Base-by-base conservation (phyloP, 2,113 vertebrate species). In the Seriola dumerili region DNA sequence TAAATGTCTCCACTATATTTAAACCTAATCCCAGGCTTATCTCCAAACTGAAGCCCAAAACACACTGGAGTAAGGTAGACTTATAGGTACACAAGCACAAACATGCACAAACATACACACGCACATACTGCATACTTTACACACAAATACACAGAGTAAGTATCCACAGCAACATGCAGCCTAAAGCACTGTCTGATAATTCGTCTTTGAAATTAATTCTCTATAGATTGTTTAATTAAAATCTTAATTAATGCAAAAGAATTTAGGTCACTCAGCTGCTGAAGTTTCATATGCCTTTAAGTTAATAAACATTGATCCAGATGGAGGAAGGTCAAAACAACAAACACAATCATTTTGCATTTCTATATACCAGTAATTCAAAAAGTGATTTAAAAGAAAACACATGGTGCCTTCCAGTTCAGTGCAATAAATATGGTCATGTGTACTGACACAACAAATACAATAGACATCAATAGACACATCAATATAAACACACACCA, bases 1-100 rank as follows among this genome's bases (percentile, higher is more conserved):
- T 67, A 54, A 57, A 57, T 46, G 12, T 10, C 8, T 29, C 55
- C 64, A 17, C 29, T 57, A 68, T 64, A 40, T 50, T 69, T 71
- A 70, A 34, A 8, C 10, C 14, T 29, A 4, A 50, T 34, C 29
- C 21, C 29, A 29, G 29, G 29, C 29, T 29, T 29, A 29, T 29
- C 29, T 29, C 29, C 29, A 48, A 8, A 38, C 42, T 72, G 42
- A 61, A 59, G 17, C 52, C 40, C 52, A 66, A 29, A 58, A 29
- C 32, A 48, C 42, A 36, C 21, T 25, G 10, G 0, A 57, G 57
- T 54, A 44, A 52, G 58, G 11, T 48, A 48, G 13, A 48, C 46
- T 17, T 4, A 17, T 32, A 38, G 19, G 3, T 32, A 25, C 25
- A 48, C 0, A 40, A 54, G 19, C 23, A 48, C 52, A 58, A 48